These are phyloP conservation scores for Scytalopus superciliaris DNA, from an alignment of 2,113 vertebrate species.

Conservation along the genomic window DNA sequence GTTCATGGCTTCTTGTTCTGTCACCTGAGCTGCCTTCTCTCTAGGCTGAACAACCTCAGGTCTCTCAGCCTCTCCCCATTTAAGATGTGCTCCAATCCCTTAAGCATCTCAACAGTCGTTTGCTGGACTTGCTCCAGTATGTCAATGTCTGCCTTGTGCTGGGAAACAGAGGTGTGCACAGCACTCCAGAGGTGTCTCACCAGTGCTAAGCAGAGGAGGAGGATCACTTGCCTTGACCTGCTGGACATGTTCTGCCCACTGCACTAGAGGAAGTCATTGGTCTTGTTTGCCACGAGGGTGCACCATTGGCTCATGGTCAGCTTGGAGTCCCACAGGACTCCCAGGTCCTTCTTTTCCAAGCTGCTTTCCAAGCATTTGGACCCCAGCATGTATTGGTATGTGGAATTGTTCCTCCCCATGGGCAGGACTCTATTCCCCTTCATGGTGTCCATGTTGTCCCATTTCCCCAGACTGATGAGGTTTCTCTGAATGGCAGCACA, in stretches of 20 bases:
- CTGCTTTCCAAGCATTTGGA: neutral
- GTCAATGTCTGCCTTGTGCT: neutral
- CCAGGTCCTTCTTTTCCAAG: neutral
- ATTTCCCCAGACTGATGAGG: neutral
- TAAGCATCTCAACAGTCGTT: neutral
- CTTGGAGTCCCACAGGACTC: neutral
- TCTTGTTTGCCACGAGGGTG: neutral
- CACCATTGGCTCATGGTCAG: neutral
- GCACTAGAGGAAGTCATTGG: neutral
- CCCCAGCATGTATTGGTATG: fast-evolving
- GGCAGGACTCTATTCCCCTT: neutral
- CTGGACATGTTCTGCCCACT: fast-evolving
- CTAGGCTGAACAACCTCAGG: neutral
- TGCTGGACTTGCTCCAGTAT: neutral
- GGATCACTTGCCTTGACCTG: neutral
- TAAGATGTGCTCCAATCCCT: neutral
- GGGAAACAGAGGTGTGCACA: neutral
- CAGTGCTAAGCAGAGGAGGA: neutral
- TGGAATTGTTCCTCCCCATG: neutral
- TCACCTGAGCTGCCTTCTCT: neutral
- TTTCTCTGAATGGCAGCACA: neutral
- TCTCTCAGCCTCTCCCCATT: neutral
- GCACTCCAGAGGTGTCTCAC: neutral
- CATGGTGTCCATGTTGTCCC: neutral
- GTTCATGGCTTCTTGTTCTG: neutral